Base-by-base conservation (phyloP, 1,140 invertebrate species). In the Pentalonia nigronervosa region DNA sequence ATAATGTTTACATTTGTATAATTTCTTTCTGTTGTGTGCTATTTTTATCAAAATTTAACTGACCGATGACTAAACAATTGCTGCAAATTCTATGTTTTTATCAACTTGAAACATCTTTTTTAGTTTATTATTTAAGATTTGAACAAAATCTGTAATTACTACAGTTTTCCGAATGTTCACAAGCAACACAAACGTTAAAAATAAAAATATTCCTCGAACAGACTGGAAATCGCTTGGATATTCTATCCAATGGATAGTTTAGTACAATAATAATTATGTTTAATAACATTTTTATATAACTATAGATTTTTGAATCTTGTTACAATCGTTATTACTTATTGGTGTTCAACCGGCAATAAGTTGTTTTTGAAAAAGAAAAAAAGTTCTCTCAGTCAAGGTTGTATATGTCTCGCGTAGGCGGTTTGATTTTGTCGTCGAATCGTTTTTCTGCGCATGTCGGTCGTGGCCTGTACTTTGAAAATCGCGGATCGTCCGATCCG, bases 361-460 rank as follows among this genome's bases (percentile, higher is more conserved):
- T 76, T 76, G 60, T 76, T 76, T 76, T 76, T 20, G 60, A 76
- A 76, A 76, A 14, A 67, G 11, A 9, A 30, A 30, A 67, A 76
- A 76, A 76, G 11, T 76, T 76, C 60, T 76, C 60, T 76, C 60
- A 76, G 60, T 76, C 60, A 76, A 76, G 60, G 60, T 76, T 76
- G 56, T 60, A 30, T 76, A 76, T 7, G 30, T 76, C 14, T 76
- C 60, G 60, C 14, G 60, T 76, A 76, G 60, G 60, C 11, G 60
- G 30, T 76, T 76, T 76, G 60, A 76, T 76, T 76, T 76, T 76
- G 60, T 76, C n/a, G 60, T 76, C 60, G 60, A 76, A 53, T 53
- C 50, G 50, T 76, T 76, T 76, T 76, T 76, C 60, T 76, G 60
- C 60, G 60, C 60, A 76, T 76, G 60, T 76, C 60, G 60, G 60